Conservation (phyloP, 2,113 vertebrate genomes). For the Polyodon spathula region DNA sequence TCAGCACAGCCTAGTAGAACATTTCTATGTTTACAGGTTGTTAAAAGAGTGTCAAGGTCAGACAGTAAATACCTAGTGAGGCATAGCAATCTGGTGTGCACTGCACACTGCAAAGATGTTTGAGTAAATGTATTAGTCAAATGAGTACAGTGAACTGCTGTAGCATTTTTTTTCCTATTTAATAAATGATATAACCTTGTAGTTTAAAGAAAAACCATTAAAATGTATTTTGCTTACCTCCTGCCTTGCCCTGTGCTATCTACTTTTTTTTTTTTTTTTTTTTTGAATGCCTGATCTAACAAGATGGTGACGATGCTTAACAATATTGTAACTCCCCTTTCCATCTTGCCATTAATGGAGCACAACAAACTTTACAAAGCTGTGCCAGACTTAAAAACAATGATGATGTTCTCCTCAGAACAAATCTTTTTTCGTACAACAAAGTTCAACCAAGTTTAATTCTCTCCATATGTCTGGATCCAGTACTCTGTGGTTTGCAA, state of each 20-base stretch:
- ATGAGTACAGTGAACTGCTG: neutral
- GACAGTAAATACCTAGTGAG: neutral
- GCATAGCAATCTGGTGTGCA: neutral
- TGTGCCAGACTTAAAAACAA: neutral
- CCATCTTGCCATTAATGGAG: neutral
- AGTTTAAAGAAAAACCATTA: neutral
- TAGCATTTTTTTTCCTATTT: neutral
- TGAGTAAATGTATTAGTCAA: neutral
- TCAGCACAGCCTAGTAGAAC: neutral
- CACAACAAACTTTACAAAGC: neutral
- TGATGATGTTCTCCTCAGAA: neutral
- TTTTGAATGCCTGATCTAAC: too few relatives aligned
- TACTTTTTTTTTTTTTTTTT: too few relatives aligned
- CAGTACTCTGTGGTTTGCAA: slow-evolving; percentile 12
- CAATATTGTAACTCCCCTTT: too few relatives aligned
- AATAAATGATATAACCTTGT: too few relatives aligned
- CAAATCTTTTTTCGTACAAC: slow-evolving; percentile 27
- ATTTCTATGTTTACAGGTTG: too few relatives aligned
- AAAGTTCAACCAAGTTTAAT: slow-evolving; percentile 16
- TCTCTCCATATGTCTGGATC: slow-evolving; percentile 17
- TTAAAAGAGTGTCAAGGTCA: neutral
- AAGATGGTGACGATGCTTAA: too few relatives aligned
- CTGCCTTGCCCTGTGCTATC: too few relatives aligned
- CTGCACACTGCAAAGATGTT: neutral
- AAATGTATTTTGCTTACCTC: neutral